phyloP scores from a whole-genome alignment of 2,888 invertebrate species.

The Biston betularia region DNA sequence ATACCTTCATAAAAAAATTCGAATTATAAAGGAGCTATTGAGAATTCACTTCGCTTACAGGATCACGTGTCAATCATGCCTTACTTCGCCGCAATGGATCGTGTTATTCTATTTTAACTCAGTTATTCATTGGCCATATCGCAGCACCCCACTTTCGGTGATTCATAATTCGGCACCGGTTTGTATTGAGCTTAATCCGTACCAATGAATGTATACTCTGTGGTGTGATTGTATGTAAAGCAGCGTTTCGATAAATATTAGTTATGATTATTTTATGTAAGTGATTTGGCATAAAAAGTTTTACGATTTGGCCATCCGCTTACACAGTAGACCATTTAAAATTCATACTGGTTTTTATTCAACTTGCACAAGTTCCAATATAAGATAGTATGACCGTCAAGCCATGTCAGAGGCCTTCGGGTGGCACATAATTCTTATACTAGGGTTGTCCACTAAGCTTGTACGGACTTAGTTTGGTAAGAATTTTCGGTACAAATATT shows the following conservation, averaged over 20 bases:
- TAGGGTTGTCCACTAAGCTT: too few relatives aligned
- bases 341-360: too few relatives aligned
- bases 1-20: constrained; percentile 64
- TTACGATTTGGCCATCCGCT: neutral
- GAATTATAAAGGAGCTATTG: constrained; percentile 68
- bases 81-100: constrained; percentile 71
- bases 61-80: constrained; percentile 84
- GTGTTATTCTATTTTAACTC: constrained; percentile 79
- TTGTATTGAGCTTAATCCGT: constrained; percentile 63
- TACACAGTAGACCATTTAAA: neutral
- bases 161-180: constrained; percentile 61
- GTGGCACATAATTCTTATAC: too few relatives aligned
- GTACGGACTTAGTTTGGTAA: too few relatives aligned
- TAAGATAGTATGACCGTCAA: too few relatives aligned
- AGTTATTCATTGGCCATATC: constrained; percentile 82
- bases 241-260: constrained; percentile 16
- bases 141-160: constrained; percentile 66
- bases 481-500: too few relatives aligned
- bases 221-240: constrained; percentile 46
- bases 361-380: too few relatives aligned
- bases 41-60: constrained; percentile 65
- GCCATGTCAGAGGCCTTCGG: too few relatives aligned
- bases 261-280: constrained; percentile 7
- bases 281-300: neutral
- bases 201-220: constrained; percentile 57